Base-by-base conservation (phyloP, 1,140 invertebrate genomes). In the Scaptodrosophila lebanonensis region DNA sequence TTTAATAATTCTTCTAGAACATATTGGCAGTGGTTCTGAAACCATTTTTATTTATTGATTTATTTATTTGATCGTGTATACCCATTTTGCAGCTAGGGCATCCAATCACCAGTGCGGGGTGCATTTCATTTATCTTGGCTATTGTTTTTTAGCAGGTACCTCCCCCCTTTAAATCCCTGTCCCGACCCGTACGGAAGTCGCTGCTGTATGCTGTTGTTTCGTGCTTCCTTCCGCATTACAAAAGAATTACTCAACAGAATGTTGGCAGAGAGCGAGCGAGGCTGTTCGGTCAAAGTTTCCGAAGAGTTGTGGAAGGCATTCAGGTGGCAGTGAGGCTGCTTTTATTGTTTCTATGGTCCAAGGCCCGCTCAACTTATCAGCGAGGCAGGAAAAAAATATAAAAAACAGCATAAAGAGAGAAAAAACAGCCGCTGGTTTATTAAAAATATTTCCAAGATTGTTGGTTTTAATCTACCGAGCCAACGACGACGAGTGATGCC, bases 221-320 rank as follows among this genome's bases (percentile, higher is more conserved):
- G 59, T 43, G 56, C 68, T 79, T 77, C 73, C 73, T 79, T 77
- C 73, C 73, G 73, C 73, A 65, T 77, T 79, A 79, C 67, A 77
- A 77, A 77, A 73, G 73, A 77, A 77, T 79, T 77, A 79, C 73
- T 79, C 73, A 79, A 79, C 67, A 73, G 59, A 79, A 73, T 79
- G 68, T 33, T 33, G 8, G n/a, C n/a, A n/a, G 12, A 33, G 9
- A 33, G 22, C 22, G 22, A 25, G 8, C 3, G 22, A 25, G 22
- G n/a, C 22, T 4, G 3, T 72, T 67, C 71, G 67, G 50, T 43
- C 33, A 32, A 71, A 77, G 63, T 71, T 67, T 64, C 42, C 47
- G 45, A 48, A 56, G 51, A n/a, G 12, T 8, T 25, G 3, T 25
- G n/a, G 3, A 8, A 8, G 22, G 22, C 22, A 25, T 8, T 3